Base-by-base conservation (phyloP, 2,797 vertebrate genomes). In the Tragelaphus oryx region DNA sequence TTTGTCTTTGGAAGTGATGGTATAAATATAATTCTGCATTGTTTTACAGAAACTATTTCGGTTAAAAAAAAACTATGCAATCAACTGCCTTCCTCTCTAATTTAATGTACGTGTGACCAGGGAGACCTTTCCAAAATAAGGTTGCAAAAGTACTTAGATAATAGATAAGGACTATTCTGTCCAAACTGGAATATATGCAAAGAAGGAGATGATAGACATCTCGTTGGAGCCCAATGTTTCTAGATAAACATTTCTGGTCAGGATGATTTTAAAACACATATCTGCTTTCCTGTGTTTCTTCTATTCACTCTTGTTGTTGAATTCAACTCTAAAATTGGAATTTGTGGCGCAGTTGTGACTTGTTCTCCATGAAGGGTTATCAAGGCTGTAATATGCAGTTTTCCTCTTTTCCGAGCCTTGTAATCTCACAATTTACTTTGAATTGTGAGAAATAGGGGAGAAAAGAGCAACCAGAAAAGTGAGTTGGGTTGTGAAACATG, bases 391-490 rank as follows among this genome's bases (percentile, higher is more conserved):
- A 98, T 99, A 98, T 97, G 98, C 98, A 98, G 98, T 98, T 99
- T 99, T 98, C 99, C 98, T 98, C 95, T 99, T 99, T 99, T 98
- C 98, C 78, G 97, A 98, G 98, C 98, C 96, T 99, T 96, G 98
- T 98, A 99, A 99, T 99, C 99, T 99, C 98, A 98, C 93, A 97
- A 95, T 95, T 95, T 98, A 96, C 98, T 98, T 98, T 98, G 98
- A 99, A 99, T 99, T 99, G 99, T 99, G 99, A 99, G 99, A 99
- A 99, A 98, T 75, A 95, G 91, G 87, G 97, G 97, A 97, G 33
- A 41, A 91, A 88, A 57, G 37, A 85, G 59, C 79, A 95, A 50
- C 87, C 5, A 91, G 96, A 94, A 96, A 79, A 97, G 95, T 33
- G 87, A 95, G 37, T 92, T 96, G 96, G 95, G 97, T 97, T 97